Evolutionary conservation across 2,113 vertebrate genomes (phyloP).

Genomic region (Microcebus tavaratra): DNA sequence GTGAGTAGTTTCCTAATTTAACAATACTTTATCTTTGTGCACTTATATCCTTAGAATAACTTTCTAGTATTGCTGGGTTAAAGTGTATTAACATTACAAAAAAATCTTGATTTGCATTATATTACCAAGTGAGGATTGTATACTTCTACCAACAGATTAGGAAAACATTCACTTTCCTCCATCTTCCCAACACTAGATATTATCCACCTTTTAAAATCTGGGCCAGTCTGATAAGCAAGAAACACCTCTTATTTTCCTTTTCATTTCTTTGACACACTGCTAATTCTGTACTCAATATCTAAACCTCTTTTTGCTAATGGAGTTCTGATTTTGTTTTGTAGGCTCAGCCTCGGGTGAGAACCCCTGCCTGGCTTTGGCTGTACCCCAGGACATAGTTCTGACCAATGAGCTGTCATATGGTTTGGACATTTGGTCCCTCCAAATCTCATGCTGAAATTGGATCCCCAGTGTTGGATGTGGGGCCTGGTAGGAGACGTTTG

Average conservation of each 20-base stretch:
- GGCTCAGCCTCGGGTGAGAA: background rate
- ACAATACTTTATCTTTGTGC: background rate
- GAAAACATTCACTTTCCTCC: background rate
- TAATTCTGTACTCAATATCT: background rate
- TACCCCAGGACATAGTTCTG: background rate
- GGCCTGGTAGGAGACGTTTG: no score
- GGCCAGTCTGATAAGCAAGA: background rate
- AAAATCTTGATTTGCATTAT: background rate
- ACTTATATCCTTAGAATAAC: background rate
- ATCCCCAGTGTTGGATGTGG: no score
- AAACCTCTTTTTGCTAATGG: background rate
- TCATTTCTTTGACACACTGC: background rate
- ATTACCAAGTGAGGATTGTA: background rate
- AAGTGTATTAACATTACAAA: background rate
- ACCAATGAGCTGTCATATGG: background rate
- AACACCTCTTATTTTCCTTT: background rate
- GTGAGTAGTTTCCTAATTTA: background rate
- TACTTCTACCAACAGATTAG: background rate
- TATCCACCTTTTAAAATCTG: background rate
- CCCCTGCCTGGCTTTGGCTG: background rate
- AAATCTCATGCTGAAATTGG: no score
- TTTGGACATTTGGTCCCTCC: no score
- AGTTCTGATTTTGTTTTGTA: background rate
- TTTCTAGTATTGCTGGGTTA: background rate
- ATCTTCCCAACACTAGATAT: background rate